Evolutionary conservation across 2,888 invertebrate genomes (phyloP).

Genomic region (Dasypolia templi): DNA sequence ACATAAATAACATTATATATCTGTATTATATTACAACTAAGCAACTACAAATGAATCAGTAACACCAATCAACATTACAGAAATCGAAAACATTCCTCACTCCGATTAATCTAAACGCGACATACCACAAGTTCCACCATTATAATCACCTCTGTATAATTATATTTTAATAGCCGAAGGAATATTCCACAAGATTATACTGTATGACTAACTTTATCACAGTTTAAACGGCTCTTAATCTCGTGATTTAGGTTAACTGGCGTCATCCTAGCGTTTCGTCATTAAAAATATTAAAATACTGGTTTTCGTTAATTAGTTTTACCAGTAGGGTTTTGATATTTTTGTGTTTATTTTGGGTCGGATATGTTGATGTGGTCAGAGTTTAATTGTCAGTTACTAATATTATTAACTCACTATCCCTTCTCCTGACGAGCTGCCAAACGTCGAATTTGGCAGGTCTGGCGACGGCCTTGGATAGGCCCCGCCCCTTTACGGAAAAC

Average conservation of each 20-base stretch:
- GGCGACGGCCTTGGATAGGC: no score
- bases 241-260: slow-evolving; percentile 52
- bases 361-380: slow-evolving; percentile 2
- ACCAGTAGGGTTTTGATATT: slow-evolving; percentile 31
- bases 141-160: slow-evolving; percentile 23
- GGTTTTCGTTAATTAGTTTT: slow-evolving; percentile 28
- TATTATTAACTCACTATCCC: not conserved
- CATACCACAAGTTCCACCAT: slow-evolving; percentile 11
- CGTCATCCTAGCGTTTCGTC: slow-evolving; percentile 44
- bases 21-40: no score
- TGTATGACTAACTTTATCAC: slow-evolving; percentile 42
- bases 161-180: slow-evolving; percentile 46
- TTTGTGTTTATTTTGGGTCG: slow-evolving; percentile 8
- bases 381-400: not conserved
- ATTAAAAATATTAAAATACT: slow-evolving; percentile 30
- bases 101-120: slow-evolving; percentile 4
- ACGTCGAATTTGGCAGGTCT: no score
- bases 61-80: slow-evolving; percentile 10
- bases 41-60: slow-evolving; percentile 8
- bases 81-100: slow-evolving; percentile 25
- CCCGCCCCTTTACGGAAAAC: no score
- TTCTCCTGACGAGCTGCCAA: no score
- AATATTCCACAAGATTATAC: slow-evolving; percentile 58
- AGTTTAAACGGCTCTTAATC: slow-evolving; percentile 47
- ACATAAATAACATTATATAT: not conserved